These are phyloP conservation scores for Monochamus saltuarius DNA, from an alignment of 1,140 invertebrate genomes.

Conservation along the genomic window DNA sequence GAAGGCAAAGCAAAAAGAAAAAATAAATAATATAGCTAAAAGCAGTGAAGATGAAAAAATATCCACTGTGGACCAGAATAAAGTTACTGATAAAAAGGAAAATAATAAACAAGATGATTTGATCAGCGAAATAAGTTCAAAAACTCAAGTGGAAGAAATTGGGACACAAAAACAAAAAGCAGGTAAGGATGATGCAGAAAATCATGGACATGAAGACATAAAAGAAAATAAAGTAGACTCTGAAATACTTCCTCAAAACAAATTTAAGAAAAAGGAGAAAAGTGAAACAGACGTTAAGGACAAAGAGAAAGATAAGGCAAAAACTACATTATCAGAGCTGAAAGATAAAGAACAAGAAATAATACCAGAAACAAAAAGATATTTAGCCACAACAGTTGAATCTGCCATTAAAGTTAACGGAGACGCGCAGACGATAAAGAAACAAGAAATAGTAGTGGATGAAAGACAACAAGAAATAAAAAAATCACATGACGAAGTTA, in stretches of 20 bases:
- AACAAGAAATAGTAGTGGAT: slow-evolving; percentile 29
- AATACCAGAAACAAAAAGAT: slow-evolving; percentile 29
- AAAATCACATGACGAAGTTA: slow-evolving; percentile 26
- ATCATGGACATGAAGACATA: slow-evolving; percentile 31
- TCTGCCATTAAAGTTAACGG: slow-evolving; percentile 21
- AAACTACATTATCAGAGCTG: slow-evolving; percentile 28
- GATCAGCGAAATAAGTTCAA: background rate
- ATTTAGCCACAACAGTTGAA: slow-evolving; percentile 31
- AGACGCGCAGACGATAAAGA: slow-evolving; percentile 11
- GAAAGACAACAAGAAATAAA: slow-evolving; percentile 24
- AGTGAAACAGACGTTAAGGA: slow-evolving; percentile 25
- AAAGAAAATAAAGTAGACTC: slow-evolving; percentile 28
- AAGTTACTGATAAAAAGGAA: slow-evolving; percentile 31
- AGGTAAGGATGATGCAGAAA: slow-evolving; percentile 23
- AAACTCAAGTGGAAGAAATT: slow-evolving; percentile 27
- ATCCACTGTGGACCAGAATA: slow-evolving; percentile 28
- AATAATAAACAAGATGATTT: slow-evolving; percentile 16
- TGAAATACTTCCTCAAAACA: slow-evolving; percentile 38
- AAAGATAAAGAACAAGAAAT: slow-evolving; percentile 38
- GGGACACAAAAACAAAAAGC: slow-evolving; percentile 32
- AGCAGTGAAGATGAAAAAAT: slow-evolving; percentile 30
- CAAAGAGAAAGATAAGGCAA: slow-evolving; percentile 28
- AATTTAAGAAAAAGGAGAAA: slow-evolving; percentile 48
- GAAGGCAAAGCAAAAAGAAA: slow-evolving; percentile 35
- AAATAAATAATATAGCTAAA: slow-evolving; percentile 31